These are phyloP conservation scores for Labia minor DNA, from an alignment of 2,888 invertebrate genomes.

Conservation along the genomic window DNA sequence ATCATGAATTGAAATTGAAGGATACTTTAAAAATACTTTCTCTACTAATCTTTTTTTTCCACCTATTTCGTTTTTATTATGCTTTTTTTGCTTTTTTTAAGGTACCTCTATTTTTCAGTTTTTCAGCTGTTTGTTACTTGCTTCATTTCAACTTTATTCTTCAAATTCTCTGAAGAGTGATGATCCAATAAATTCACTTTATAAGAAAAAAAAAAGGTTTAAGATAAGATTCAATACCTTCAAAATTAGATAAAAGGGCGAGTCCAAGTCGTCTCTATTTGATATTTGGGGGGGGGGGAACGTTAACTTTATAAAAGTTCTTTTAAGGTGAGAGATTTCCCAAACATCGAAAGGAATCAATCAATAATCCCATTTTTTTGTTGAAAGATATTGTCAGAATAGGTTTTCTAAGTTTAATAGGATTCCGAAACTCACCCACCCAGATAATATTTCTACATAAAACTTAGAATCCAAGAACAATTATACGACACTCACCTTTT, in stretches of 20 bases:
- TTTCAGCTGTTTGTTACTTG: too few relatives aligned
- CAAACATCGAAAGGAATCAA: neutral
- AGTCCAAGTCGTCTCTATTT: too few relatives aligned
- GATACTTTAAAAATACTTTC: too few relatives aligned
- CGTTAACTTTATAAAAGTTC: conserved; percentile 4
- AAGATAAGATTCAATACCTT: neutral
- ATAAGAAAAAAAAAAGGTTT: neutral
- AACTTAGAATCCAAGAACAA: neutral
- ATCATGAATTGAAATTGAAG: too few relatives aligned
- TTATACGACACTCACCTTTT: neutral
- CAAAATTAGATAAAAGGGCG: neutral
- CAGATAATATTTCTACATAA: neutral
- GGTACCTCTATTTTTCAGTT: too few relatives aligned
- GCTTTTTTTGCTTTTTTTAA: too few relatives aligned
- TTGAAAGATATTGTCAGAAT: neutral
- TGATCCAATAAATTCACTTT: neutral
- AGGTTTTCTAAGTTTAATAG: neutral
- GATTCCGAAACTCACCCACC: neutral
- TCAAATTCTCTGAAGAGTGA: neutral
- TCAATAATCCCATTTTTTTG: neutral
- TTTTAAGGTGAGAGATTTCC: neutral
- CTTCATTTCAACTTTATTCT: neutral
- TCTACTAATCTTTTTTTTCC: too few relatives aligned
- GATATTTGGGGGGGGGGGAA: neutral
- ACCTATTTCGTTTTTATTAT: too few relatives aligned